Conservation (phyloP, 1,140 invertebrate species). For the Nasonia longicornis region DNA sequence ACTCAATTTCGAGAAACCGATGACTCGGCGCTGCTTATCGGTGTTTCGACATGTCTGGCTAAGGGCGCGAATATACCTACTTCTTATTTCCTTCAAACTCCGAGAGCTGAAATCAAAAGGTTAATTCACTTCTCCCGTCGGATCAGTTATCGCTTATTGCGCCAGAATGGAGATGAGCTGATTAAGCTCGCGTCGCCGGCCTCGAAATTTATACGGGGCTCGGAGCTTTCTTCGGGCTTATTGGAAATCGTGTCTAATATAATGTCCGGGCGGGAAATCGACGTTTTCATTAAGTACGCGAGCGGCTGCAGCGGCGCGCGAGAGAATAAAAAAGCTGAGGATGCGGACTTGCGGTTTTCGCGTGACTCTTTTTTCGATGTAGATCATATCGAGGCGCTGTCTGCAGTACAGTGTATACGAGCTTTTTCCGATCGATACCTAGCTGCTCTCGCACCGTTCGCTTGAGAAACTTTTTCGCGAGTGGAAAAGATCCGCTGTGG, state of each 20-base stretch:
- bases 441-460: too few relatives aligned
- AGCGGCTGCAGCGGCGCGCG: background rate
- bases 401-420: too few relatives aligned
- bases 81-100: too few relatives aligned
- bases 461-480: too few relatives aligned
- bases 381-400: background rate
- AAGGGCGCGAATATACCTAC: too few relatives aligned
- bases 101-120: too few relatives aligned
- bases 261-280: constrained; percentile 1
- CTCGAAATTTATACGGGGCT: constrained; percentile 10
- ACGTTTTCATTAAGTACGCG: constrained; percentile 24
- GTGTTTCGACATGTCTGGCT: background rate
- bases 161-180: constrained; percentile 22
- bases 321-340: background rate
- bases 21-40: too few relatives aligned
- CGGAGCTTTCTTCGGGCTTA: constrained; percentile 1
- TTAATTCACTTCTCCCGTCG: too few relatives aligned
- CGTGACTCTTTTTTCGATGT: background rate
- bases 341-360: background rate
- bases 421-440: too few relatives aligned
- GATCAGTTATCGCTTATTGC: constrained; percentile 12
- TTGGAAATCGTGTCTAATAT: constrained; percentile 26
- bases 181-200: constrained; percentile 10
- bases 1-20: background rate
- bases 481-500: too few relatives aligned